Percentiles rank a stretch among this genome's conserved stretches.
Conservation (phyloP, 2,888 invertebrate species). For the Corbicula japonica region DNA sequence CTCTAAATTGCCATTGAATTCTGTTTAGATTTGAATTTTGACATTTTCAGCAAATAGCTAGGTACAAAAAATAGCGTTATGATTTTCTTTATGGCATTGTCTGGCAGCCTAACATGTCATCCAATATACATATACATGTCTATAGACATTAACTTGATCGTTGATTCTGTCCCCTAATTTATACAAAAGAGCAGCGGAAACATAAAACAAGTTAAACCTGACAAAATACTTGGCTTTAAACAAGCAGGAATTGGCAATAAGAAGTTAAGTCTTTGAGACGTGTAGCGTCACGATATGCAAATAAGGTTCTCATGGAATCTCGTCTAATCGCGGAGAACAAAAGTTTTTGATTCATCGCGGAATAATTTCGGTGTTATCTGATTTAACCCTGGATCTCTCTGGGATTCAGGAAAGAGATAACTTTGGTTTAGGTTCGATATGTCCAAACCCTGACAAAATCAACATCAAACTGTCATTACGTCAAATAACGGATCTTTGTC, state of each 20-base stretch:
- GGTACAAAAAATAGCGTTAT: too few relatives aligned
- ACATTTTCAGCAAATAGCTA: too few relatives aligned
- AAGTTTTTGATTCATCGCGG: constrained; percentile 33
- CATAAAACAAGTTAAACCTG: constrained; percentile 22
- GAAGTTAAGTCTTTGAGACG: constrained; percentile 49
- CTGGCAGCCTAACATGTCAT: too few relatives aligned
- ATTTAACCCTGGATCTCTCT: constrained; percentile 28
- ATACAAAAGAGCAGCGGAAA: not conserved
- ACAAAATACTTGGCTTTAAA: constrained; percentile 21
- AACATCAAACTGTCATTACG: constrained; percentile 31
- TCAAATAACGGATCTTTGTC: too few relatives aligned
- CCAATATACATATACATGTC: too few relatives aligned
- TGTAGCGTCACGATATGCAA: constrained; percentile 51
- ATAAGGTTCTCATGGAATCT: constrained; percentile 15
- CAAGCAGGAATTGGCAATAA: constrained; percentile 13
- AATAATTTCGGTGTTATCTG: constrained; percentile 42
- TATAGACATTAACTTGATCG: too few relatives aligned
- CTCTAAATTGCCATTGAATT: too few relatives aligned
- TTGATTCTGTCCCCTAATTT: not conserved
- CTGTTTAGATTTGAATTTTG: too few relatives aligned
- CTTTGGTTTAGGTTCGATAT: constrained; percentile 31
- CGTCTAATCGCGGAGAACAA: constrained; percentile 30
- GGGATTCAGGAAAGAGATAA: constrained; percentile 21
- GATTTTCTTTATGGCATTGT: too few relatives aligned
- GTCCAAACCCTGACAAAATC: constrained; percentile 29